A percentile compares a stretch with the other conserved stretches of the same genome.
Conservation (phyloP, 2,888 invertebrate genomes). For the Palloptera scutellata region DNA sequence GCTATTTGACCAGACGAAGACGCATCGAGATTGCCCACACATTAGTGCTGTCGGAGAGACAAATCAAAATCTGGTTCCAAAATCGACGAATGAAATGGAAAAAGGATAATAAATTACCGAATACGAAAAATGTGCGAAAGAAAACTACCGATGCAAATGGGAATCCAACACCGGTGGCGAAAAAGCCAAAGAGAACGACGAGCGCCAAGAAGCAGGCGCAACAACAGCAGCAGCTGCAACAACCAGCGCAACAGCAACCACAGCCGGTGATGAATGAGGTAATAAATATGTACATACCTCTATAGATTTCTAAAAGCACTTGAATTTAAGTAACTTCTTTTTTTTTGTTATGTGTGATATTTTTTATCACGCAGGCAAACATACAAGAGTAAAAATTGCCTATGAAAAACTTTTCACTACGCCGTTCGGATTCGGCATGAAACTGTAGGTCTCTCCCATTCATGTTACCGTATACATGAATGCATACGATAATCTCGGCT, state of each 20-base stretch:
- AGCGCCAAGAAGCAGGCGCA: slow-evolving; percentile 57
- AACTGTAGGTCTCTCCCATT: no score
- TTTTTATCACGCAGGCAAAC: no score
- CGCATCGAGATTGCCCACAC: slow-evolving; percentile 98
- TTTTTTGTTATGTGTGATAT: slow-evolving; percentile 4
- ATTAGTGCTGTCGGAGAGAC: slow-evolving; percentile 88
- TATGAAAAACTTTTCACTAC: no score
- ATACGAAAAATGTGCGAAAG: slow-evolving; percentile 72
- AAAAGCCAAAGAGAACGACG: slow-evolving; percentile 61
- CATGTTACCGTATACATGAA: no score
- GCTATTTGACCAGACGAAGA: slow-evolving; percentile 92
- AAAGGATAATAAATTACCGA: slow-evolving; percentile 71
- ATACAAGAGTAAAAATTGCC: no score
- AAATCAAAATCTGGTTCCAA: slow-evolving; percentile 91
- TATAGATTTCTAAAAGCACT: not conserved
- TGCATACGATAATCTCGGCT: no score
- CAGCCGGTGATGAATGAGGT: slow-evolving; percentile 64
- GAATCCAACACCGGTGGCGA: slow-evolving; percentile 60
- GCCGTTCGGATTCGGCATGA: no score
- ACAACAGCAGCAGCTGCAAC: slow-evolving; percentile 45
- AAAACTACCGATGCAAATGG: slow-evolving; percentile 67
- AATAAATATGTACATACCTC: slow-evolving; percentile 33
- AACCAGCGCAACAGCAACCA: slow-evolving; percentile 38
- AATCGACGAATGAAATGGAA: slow-evolving; percentile 87
- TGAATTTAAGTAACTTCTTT: not conserved